Evolutionary conservation across 2,797 vertebrate species (phyloP), one percentile per base, ranked within the genome.

Genomic region (Gouania willdenowi): DNA sequence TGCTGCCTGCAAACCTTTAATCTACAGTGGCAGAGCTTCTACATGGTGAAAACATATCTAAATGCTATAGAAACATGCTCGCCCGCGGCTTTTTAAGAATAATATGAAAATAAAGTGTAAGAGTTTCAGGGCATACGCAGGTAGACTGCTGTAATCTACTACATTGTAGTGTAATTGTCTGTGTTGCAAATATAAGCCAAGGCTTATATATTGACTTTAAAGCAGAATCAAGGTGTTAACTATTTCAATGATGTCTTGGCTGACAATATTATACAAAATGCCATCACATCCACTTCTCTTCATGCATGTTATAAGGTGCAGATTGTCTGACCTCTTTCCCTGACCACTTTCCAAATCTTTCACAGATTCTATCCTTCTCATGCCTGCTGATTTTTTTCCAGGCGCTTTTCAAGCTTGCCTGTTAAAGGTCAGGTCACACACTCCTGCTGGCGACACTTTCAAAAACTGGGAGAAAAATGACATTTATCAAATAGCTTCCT

Each of bases 371-470:
- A 61, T 55, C 39, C 35, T 27, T 40, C 44, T 43, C 41, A 41
- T 5, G 40, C 43, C 64, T 48, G 29, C 48, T 65, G 20, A 5
- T 45, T 51, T 64, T 64, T 67, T 66, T 38, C 42, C 31, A 26
- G 23, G 45, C 51, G 16, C 25, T 30, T 73, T 41, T 66, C 33
- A 22, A n/a, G 37, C 66, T 49, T 30, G 61, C 16, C 4, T 41
- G 35, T 33, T 51, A 83, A 83, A 81, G 78, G 75, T 81, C 68
- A 82, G 65, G 36, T 47, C 5, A 6, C 57, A 58, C 38, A 55
- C 51, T 59, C 61, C 58, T 64, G 38, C 64, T 56, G 42, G 51
- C 49, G 11, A 57, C 61, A 46, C 68, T 60, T 64, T n/a, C 40
- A 64, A 73, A 61, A 50, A 54, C 42, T 32, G 39, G 25, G 46